A percentile compares a stretch with the other conserved stretches of the same genome.
phyloP scores from a whole-genome alignment of 2,797 vertebrate genomes.

The Anolis apletophallus region DNA sequence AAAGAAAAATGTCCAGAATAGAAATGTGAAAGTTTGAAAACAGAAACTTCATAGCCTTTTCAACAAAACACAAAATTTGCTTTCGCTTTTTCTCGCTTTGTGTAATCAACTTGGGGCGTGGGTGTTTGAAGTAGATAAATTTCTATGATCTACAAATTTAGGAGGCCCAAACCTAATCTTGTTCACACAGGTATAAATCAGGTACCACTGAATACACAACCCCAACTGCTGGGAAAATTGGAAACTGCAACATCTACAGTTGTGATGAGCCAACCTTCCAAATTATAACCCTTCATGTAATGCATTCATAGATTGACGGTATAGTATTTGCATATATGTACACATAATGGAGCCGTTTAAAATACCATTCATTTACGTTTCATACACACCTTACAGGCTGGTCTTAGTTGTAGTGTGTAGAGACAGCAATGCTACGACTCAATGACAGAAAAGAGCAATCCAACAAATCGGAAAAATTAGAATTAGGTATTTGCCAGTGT shows the following conservation, averaged over 20 bases:
- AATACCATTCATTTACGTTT: too few relatives aligned
- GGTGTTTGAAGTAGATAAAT: neutral
- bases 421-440: neutral
- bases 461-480: neutral
- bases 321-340: too few relatives aligned
- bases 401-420: neutral
- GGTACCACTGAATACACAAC: neutral
- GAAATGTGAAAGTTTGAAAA: neutral
- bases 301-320: neutral
- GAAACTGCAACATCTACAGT: neutral
- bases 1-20: neutral
- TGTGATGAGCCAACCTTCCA: neutral
- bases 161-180: neutral
- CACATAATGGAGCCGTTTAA: too few relatives aligned
- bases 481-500: neutral
- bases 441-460: neutral
- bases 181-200: neutral
- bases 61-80: neutral
- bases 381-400: neutral
- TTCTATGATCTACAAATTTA: neutral
- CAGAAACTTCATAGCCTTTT: neutral
- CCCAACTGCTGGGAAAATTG: neutral
- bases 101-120: too few relatives aligned
- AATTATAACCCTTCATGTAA: neutral
- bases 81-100: neutral